Base-by-base conservation (phyloP, 2,888 invertebrate species). In the Griposia aprilina region DNA sequence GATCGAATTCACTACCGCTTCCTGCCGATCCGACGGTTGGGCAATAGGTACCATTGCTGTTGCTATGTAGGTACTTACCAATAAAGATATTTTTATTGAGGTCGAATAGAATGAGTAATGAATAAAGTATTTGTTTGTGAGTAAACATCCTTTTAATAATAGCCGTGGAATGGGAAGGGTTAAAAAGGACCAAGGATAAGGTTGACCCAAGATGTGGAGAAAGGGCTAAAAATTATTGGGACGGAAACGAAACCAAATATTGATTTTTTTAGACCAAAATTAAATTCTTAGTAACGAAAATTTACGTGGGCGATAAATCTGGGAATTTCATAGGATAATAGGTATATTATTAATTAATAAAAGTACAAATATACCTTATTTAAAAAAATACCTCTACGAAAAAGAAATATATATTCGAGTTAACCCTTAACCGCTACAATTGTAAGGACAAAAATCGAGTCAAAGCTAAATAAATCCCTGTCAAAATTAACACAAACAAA, bases 1-100 rank as follows among this genome's bases (percentile, higher is more conserved):
- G 95, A 88, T 93, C 93, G 91, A 94, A 94, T 91, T 91, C 92
- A 94, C 95, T 95, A 94, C 95, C 95, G 95, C 93, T 96, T 96
- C 96, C 96, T 95, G 95, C 85, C 91, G 74, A 83, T 82, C 87
- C 88, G 90, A 85, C 92, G 87, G 86, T 89, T 87, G 89, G 87
- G 87, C 84, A 83, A 86, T 82, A 70, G 82, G 80, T 89, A 87
- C 88, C 87, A 80, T 82, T 69, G 81, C 82, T 86, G 88, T 90
- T 91, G 89, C 90, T 90, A 91, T 88, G 87, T 3, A 36, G 36
- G 36, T 72, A 80, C 77, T 78, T 62, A 73, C 80, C 30, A 78
- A 80, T 82, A 67, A 73, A 81, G 57, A 78, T 77, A 81, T 72
- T 86, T 88, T 87, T 89, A 88, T 84, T 87, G 83, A 87, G 88